Percentiles rank a stretch among this genome's conserved stretches.
Conservation (phyloP, 2,113 vertebrate genomes). For the Ochotona curzoniae region DNA sequence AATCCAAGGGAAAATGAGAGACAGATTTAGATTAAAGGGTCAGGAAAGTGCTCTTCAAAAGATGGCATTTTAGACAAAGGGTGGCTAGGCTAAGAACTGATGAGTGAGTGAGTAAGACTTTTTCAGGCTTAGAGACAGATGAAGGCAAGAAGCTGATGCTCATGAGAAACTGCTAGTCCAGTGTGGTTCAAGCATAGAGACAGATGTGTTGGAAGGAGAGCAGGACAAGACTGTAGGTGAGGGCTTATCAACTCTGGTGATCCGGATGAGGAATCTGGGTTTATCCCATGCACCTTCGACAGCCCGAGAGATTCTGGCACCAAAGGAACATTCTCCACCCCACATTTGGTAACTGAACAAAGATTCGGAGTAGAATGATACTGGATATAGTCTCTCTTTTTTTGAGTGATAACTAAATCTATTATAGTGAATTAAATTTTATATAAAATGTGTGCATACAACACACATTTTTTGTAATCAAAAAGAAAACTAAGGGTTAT, state of each 20-base stretch:
- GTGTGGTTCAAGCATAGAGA: rapidly evolving
- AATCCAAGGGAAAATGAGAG: neutral
- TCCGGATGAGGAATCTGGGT: neutral
- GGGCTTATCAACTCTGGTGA: neutral
- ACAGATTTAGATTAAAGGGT: neutral
- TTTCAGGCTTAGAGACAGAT: neutral
- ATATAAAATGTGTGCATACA: too few species aligned
- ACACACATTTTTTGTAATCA: too few species aligned
- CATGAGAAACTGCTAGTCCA: neutral
- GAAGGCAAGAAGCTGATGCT: neutral
- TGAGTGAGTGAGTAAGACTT: neutral
- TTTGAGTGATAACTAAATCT: too few species aligned
- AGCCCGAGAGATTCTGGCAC: neutral
- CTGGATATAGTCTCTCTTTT: too few species aligned
- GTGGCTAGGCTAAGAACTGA: slow-evolving; percentile 9
- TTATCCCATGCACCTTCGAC: neutral
- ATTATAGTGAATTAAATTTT: too few species aligned
- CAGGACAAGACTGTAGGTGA: neutral
- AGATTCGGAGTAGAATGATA: neutral
- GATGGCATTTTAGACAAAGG: slow-evolving; percentile 10
- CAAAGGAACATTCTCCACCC: neutral
- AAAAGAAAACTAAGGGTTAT: too few species aligned
- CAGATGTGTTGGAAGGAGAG: neutral
- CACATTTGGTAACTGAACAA: neutral
- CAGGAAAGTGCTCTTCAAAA: slow-evolving; percentile 25